These are phyloP conservation scores for Mylabris phalerata DNA, from an alignment of 1,140 invertebrate genomes.

Conservation along the genomic window DNA sequence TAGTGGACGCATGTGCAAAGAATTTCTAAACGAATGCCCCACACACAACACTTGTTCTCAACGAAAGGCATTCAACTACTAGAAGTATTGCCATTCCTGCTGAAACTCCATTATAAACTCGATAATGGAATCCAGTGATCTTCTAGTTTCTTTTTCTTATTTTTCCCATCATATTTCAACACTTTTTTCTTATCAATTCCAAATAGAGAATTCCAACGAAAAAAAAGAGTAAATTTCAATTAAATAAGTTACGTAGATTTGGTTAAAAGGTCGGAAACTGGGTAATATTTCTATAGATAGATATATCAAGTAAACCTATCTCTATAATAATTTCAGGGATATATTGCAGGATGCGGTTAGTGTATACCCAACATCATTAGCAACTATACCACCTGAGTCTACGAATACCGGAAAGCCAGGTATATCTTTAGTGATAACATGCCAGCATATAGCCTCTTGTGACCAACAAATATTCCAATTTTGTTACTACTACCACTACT, in stretches of 20 bases:
- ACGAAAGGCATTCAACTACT: background rate
- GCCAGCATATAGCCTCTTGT: constrained; percentile 6
- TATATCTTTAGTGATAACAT: constrained; percentile 2
- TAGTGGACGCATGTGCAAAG: constrained; percentile 20
- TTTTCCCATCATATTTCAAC: background rate
- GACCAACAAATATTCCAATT: constrained; percentile 27
- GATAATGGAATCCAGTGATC: constrained; percentile 29
- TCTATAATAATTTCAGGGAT: constrained; percentile 8
- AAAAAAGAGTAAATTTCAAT: too few species aligned
- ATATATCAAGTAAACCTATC: constrained; percentile 16
- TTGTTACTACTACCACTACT: background rate
- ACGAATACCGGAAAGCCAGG: constrained; percentile 6
- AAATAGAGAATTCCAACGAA: background rate
- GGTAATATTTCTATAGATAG: background rate
- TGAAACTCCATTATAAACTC: constrained; percentile 26
- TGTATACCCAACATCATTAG: constrained; percentile 22
- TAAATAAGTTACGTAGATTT: too few species aligned
- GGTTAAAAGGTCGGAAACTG: too few species aligned
- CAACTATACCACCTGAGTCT: constrained; percentile 26
- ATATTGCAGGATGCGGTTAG: constrained; percentile 15
- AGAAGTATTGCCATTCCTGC: constrained; percentile 1
- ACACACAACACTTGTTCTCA: constrained; percentile 17
- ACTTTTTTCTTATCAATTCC: background rate
- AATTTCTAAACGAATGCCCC: constrained; percentile 27
- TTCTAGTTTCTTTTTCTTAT: background rate